Percentiles rank a stretch among this genome's conserved stretches.
phyloP scores from a whole-genome alignment of 2,888 invertebrate genomes.

The Hirudinaria manillensis region DNA sequence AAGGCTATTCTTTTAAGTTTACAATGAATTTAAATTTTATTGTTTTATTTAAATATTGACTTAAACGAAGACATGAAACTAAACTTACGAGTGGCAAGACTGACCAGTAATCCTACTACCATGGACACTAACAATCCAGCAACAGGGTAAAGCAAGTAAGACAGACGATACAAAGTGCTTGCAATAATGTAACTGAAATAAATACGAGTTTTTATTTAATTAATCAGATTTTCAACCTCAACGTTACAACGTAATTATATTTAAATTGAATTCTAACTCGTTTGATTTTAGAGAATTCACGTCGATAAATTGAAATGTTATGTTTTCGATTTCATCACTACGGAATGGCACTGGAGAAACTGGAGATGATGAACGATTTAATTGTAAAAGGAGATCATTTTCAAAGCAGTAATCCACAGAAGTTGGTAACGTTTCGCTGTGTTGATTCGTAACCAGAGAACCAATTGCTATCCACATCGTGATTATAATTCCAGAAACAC shows the following conservation, averaged over 20 bases:
- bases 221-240: neutral
- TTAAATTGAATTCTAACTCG: neutral
- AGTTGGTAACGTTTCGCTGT: slow-evolving; percentile 18
- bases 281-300: no score
- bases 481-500: slow-evolving; percentile 9
- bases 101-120: slow-evolving; percentile 21
- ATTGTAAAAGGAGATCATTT: neutral
- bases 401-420: neutral
- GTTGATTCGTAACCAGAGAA: slow-evolving; percentile 9
- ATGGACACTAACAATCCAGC: slow-evolving; percentile 22
- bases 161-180: slow-evolving; percentile 18
- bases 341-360: no score
- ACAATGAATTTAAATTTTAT: no score
- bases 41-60: no score
- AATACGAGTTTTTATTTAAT: neutral
- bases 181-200: neutral
- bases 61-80: neutral
- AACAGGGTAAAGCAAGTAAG: slow-evolving; percentile 28
- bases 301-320: neutral
- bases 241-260: neutral
- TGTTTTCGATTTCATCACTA: neutral
- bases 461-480: slow-evolving; percentile 28
- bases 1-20: no score
- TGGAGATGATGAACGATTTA: no score
- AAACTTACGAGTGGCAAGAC: slow-evolving; percentile 24